Percentiles rank a stretch among this genome's conserved stretches.
These are phyloP conservation scores for Drosophila tsacasi DNA, from an alignment of 1,140 invertebrate species.

Conservation along the genomic window DNA sequence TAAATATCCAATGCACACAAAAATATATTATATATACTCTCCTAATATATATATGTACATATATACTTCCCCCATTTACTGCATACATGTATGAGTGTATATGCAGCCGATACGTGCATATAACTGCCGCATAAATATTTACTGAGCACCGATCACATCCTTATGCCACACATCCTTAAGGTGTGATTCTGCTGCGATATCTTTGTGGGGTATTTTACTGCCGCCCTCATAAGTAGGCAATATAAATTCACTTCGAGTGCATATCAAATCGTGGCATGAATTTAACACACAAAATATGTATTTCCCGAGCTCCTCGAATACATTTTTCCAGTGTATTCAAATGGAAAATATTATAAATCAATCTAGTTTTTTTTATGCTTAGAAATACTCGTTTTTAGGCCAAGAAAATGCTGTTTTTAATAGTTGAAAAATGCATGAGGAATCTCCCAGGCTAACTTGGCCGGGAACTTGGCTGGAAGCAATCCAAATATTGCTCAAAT, in stretches of 20 bases:
- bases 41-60: background rate
- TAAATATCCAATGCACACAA: slow-evolving; percentile 21
- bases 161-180: slow-evolving; percentile 19
- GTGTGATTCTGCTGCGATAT: background rate
- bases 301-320: background rate
- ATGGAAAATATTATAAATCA: background rate
- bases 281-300: slow-evolving; percentile 4
- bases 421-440: background rate
- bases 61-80: background rate
- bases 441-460: background rate
- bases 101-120: slow-evolving; percentile 22
- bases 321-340: background rate
- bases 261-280: slow-evolving; percentile 24
- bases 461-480: slow-evolving; percentile 25
- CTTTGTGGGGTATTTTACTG: background rate
- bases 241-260: slow-evolving; percentile 47
- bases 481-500: slow-evolving; percentile 41
- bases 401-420: background rate
- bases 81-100: background rate
- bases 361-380: background rate
- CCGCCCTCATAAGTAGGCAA: slow-evolving; percentile 43
- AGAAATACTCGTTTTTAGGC: background rate
- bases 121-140: slow-evolving; percentile 27
- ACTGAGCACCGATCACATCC: slow-evolving; percentile 10
- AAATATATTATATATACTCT: background rate